These are phyloP conservation scores for Paramisgurnus dabryanus DNA, from an alignment of 2,113 vertebrate species.

Conservation along the genomic window DNA sequence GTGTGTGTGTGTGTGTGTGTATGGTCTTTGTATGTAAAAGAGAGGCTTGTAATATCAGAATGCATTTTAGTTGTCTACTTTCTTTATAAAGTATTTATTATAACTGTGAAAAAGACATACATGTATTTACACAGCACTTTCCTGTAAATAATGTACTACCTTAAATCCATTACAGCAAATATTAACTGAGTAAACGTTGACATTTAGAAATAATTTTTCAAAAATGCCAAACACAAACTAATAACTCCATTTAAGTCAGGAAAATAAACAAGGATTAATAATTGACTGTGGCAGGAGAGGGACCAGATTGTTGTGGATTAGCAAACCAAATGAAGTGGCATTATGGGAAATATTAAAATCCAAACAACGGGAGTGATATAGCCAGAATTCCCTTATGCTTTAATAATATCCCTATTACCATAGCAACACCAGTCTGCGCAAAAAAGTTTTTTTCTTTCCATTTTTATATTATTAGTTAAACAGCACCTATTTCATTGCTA, in stretches of 20 bases:
- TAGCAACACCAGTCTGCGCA: constrained; percentile 49
- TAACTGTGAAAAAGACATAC: neutral
- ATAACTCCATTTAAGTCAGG: constrained; percentile 54
- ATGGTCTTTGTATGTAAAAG: constrained; percentile 17
- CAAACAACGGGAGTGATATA: constrained; percentile 43
- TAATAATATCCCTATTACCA: constrained; percentile 49
- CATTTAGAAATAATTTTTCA: constrained; percentile 49
- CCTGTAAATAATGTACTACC: constrained; percentile 13
- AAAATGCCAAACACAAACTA: constrained; percentile 47
- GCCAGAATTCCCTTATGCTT: constrained; percentile 46
- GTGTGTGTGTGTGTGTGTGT: constrained; percentile 24
- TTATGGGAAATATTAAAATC: constrained; percentile 59
- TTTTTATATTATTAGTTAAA: neutral
- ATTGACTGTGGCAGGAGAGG: constrained; percentile 48
- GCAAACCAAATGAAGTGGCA: constrained; percentile 55
- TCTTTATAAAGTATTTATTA: neutral
- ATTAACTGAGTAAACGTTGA: constrained; percentile 39
- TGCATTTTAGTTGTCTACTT: neutral
- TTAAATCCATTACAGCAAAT: constrained; percentile 17
- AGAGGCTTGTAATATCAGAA: constrained; percentile 11
- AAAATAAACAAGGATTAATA: constrained; percentile 55
- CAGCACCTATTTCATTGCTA: too few relatives aligned
- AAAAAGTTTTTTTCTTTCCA: neutral
- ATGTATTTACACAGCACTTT: neutral
- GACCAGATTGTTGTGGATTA: constrained; percentile 55